Percentiles rank a stretch among this genome's conserved stretches.
These are phyloP conservation scores for Temnopleurus reevesii DNA, from an alignment of 53 echinoderm and acorn worm species.

Conservation along the genomic window DNA sequence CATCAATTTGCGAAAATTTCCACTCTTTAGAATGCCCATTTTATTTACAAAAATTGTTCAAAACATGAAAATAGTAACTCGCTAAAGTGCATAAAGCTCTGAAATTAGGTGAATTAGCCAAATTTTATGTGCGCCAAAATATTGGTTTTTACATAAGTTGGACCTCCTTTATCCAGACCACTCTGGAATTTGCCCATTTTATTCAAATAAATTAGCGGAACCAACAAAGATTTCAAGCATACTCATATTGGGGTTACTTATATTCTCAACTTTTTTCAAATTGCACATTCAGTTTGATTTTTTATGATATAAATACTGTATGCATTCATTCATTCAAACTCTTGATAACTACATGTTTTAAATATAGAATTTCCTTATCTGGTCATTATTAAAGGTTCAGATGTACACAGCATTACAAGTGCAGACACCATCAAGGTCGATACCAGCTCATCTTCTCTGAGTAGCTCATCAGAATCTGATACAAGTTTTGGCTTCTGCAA, in stretches of 20 bases:
- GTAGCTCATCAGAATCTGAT: slow-evolving; percentile 40
- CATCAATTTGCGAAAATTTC: no score
- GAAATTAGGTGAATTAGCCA: no score
- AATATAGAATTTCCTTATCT: not conserved
- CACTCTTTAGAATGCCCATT: no score
- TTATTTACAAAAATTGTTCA: no score
- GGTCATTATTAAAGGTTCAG: slow-evolving; percentile 42
- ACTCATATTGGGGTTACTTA: not conserved
- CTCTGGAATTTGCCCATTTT: not conserved
- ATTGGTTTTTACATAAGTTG: not conserved
- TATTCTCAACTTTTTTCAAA: not conserved
- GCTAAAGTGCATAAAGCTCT: no score
- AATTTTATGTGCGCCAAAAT: no score
- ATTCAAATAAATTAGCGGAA: slow-evolving; percentile 6
- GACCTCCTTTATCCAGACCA: slow-evolving; percentile 12
- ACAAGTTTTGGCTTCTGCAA: slow-evolving; percentile 14
- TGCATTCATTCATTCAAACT: not conserved
- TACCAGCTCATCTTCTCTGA: slow-evolving; percentile 43
- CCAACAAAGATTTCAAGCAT: slow-evolving; percentile 16
- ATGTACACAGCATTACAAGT: slow-evolving; percentile 40
- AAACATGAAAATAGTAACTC: no score
- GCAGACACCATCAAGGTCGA: slow-evolving; percentile 42
- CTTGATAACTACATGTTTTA: not conserved
- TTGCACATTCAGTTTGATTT: not conserved
- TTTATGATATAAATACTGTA: not conserved